Evolutionary conservation across 2,888 invertebrate genomes (phyloP).

Genomic region (Lithophane ornitopus): DNA sequence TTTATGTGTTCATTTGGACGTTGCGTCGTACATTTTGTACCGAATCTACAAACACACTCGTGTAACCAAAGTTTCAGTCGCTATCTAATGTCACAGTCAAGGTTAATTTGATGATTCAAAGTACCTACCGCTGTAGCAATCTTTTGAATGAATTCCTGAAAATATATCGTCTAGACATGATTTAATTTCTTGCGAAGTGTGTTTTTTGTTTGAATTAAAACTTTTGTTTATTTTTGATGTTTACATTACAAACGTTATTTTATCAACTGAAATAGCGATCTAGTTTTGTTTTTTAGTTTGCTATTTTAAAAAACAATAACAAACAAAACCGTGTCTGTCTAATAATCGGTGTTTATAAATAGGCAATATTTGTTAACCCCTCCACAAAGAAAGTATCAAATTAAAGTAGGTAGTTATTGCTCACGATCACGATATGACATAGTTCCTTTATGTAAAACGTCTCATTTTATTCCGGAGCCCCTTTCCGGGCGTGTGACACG

Average conservation of each 20-base stretch:
- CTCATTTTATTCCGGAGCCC: constrained; percentile 68
- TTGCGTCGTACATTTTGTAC: constrained; percentile 35
- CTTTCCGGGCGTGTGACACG: constrained; percentile 67
- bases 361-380: constrained; percentile 50
- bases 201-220: constrained; percentile 18
- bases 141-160: constrained; percentile 40
- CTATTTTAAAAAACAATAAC: constrained; percentile 1
- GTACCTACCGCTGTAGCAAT: constrained; percentile 50
- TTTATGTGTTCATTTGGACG: constrained; percentile 46
- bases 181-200: constrained; percentile 22
- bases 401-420: constrained; percentile 54
- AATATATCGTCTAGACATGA: constrained; percentile 40
- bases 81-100: constrained; percentile 61
- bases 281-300: background rate
- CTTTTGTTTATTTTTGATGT: constrained; percentile 25
- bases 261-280: background rate
- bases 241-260: background rate
- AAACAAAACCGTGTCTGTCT: constrained; percentile 17
- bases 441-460: constrained; percentile 60
- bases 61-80: constrained; percentile 51
- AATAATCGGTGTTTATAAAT: constrained; percentile 46
- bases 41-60: constrained; percentile 39
- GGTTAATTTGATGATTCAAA: constrained; percentile 54
- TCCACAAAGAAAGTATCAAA: constrained; percentile 60
- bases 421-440: constrained; percentile 60